A percentile compares a stretch with the other conserved stretches of the same genome.
phyloP scores from a whole-genome alignment of 2,888 invertebrate genomes.

The Eugnorisma glareosa region DNA sequence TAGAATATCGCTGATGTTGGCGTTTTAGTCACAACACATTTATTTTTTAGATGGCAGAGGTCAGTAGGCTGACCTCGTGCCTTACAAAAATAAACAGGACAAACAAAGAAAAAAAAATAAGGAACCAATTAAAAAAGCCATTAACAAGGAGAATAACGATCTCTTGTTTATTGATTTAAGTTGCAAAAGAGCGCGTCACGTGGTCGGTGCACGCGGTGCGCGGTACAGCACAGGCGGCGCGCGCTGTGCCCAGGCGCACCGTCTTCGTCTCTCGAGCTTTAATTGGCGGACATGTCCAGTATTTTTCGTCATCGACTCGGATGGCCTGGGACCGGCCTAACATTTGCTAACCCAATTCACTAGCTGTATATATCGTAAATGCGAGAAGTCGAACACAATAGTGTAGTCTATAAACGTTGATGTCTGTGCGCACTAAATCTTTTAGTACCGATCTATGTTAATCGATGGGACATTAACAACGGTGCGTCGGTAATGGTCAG shows the following conservation, averaged over 20 bases:
- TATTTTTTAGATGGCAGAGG: not conserved
- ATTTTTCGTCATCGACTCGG: slow-evolving; percentile 69
- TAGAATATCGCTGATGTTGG: slow-evolving; percentile 21
- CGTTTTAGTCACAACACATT: slow-evolving; percentile 1
- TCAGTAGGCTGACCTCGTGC: slow-evolving; percentile 21
- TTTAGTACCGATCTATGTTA: slow-evolving; percentile 86
- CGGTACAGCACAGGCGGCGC: slow-evolving; percentile 63
- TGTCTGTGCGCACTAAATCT: slow-evolving; percentile 81
- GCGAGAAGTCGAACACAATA: slow-evolving; percentile 77
- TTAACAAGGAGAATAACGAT: slow-evolving; percentile 79
- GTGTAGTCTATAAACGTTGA: slow-evolving; percentile 74
- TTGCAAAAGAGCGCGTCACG: slow-evolving; percentile 79
- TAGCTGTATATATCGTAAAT: slow-evolving; percentile 69
- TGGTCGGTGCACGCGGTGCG: slow-evolving; percentile 69
- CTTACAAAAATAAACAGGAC: slow-evolving; percentile 18
- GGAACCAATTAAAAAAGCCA: slow-evolving; percentile 75
- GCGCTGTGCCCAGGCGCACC: slow-evolving; percentile 63
- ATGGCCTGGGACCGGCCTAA: slow-evolving; percentile 75
- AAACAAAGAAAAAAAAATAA: slow-evolving; percentile 61
- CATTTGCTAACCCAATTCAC: slow-evolving; percentile 72
- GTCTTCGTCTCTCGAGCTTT: slow-evolving; percentile 70
- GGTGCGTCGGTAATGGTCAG: slow-evolving; percentile 86
- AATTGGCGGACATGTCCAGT: slow-evolving; percentile 79
- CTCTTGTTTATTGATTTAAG: slow-evolving; percentile 81
- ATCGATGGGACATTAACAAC: slow-evolving; percentile 87